Conservation (phyloP, 2,888 invertebrate genomes). For the Scaptodrosophila latifasciaeformis region DNA sequence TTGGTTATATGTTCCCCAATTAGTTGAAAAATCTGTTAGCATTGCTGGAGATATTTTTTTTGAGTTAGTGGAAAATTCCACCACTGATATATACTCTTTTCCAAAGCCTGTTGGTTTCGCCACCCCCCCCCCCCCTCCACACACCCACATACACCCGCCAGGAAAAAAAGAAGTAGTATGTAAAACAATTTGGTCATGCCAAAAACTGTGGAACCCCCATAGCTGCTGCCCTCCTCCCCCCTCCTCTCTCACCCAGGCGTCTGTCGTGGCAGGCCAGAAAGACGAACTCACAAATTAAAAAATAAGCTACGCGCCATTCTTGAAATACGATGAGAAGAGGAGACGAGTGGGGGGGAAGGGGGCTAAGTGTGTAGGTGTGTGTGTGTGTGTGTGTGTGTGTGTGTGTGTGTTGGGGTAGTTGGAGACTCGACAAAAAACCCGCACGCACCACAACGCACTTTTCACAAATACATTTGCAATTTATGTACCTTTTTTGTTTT, state of each 20-base stretch:
- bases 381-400: too few relatives aligned
- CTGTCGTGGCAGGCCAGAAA: not conserved
- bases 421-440: not conserved
- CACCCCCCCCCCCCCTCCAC: too few relatives aligned
- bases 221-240: not conserved
- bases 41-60: too few relatives aligned
- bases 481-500: conserved; percentile 40
- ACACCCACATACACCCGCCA: not conserved
- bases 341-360: not conserved
- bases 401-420: too few relatives aligned
- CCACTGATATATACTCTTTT: too few relatives aligned
- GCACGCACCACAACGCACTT: conserved; percentile 44
- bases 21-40: too few relatives aligned
- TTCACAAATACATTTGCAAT: conserved; percentile 45
- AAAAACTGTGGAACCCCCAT: not conserved
- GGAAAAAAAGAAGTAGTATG: too few relatives aligned
- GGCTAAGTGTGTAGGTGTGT: too few relatives aligned
- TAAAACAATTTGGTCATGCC: conserved; percentile 34
- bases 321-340: conserved; percentile 8
- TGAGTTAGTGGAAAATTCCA: too few relatives aligned
- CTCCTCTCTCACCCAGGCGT: not conserved
- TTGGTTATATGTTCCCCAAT: too few relatives aligned
- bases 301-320: conserved; percentile 34
- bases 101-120: too few relatives aligned
- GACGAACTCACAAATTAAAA: conserved; percentile 38